Conservation (phyloP, 2,113 vertebrate species). For the Ivindomyrus marchei region DNA sequence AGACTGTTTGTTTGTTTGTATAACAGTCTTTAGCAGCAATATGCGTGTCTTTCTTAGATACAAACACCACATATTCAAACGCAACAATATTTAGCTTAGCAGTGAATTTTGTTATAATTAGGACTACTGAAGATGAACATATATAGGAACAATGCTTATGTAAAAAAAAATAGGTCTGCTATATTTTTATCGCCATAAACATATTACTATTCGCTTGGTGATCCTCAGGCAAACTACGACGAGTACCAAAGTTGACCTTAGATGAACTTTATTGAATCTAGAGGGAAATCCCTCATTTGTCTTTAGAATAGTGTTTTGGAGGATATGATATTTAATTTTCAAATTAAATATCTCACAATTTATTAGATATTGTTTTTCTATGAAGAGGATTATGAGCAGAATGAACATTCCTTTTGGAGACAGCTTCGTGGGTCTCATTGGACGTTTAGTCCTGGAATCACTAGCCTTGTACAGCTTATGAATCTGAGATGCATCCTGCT, state of each 20-base stretch:
- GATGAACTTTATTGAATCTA: not conserved
- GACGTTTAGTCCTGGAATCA: not conserved
- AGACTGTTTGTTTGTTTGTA: not conserved
- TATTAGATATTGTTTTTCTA: not conserved
- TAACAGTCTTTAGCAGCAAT: not conserved
- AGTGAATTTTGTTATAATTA: slow-evolving; percentile 1
- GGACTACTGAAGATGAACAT: not conserved
- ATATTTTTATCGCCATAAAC: not conserved
- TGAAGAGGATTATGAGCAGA: not conserved
- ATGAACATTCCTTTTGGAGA: not conserved
- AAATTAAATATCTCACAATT: not conserved
- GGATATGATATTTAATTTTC: not conserved
- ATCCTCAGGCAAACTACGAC: not conserved
- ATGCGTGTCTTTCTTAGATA: not conserved
- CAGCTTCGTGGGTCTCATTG: not conserved
- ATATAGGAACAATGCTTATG: not conserved
- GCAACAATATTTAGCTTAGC: not conserved
- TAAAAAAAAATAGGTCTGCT: not conserved
- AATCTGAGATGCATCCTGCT: not conserved
- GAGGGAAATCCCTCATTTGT: not conserved
- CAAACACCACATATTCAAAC: not conserved
- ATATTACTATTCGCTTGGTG: not conserved
- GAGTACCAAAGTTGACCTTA: not conserved
- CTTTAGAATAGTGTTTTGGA: not conserved
- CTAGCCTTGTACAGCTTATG: not conserved